Percentiles rank a stretch among this genome's conserved stretches.
Conservation (phyloP, 2,113 vertebrate genomes). For the Thalassoma bifasciatum region DNA sequence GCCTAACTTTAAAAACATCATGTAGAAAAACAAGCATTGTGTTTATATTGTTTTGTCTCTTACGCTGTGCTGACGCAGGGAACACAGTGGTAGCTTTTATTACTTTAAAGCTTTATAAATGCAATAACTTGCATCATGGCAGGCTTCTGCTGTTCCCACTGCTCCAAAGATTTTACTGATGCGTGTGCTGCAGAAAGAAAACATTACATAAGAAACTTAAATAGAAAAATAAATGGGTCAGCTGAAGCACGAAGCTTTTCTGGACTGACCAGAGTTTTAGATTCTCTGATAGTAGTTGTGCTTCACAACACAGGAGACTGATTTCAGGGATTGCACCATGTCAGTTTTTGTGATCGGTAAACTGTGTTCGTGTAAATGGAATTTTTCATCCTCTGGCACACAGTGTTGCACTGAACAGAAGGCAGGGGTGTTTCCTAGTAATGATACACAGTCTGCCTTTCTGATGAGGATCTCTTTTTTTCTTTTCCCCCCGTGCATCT, state of each 20-base stretch:
- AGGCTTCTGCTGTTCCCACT: conserved; percentile 17
- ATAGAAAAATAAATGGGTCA: conserved; percentile 41
- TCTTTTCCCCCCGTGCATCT: conserved; percentile 23
- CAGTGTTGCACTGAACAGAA: conserved; percentile 49
- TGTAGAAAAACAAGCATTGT: neutral
- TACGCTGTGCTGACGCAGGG: neutral
- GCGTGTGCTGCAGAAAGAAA: neutral
- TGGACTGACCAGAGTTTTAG: conserved; percentile 32
- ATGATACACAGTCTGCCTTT: conserved; percentile 55
- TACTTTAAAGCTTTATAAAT: neutral
- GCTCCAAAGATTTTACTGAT: conserved; percentile 30
- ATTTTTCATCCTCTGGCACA: conserved; percentile 47
- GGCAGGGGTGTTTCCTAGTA: conserved; percentile 60
- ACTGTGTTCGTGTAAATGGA: conserved; percentile 51
- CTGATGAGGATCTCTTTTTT: conserved; percentile 52
- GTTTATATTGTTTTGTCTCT: neutral
- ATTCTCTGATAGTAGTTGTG: conserved; percentile 14
- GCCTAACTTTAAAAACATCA: neutral
- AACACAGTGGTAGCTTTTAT: conserved; percentile 4
- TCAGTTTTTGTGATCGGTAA: conserved; percentile 50
- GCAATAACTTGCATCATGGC: conserved; percentile 18
- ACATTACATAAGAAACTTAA: conserved; percentile 34
- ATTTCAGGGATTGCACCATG: conserved; percentile 33
- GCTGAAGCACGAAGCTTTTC: conserved; percentile 1
- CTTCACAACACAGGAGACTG: conserved; percentile 28